phyloP scores from a whole-genome alignment of 2,888 invertebrate species.

The Eristalinus aeneus region DNA sequence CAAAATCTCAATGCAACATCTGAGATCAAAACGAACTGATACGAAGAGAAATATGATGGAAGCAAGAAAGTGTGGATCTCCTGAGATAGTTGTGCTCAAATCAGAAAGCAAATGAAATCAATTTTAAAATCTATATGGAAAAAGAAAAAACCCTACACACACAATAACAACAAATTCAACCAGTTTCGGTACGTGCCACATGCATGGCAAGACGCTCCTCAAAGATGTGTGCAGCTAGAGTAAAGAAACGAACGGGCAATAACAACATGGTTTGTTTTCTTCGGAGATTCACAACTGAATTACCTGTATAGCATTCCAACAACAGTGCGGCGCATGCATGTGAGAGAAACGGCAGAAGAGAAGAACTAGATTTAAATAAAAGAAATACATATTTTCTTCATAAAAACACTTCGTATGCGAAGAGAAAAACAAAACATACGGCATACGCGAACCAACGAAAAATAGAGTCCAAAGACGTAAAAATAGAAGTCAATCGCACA shows the following conservation, averaged over 20 bases:
- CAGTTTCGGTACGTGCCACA: not conserved
- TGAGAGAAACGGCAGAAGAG: slow-evolving; percentile 10
- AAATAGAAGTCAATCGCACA: slow-evolving; percentile 66
- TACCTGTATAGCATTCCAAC: slow-evolving; percentile 44
- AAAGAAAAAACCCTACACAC: slow-evolving; percentile 23
- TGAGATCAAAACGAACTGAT: slow-evolving; percentile 27
- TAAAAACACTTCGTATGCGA: slow-evolving; percentile 32
- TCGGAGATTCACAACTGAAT: slow-evolving; percentile 38
- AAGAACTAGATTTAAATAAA: slow-evolving; percentile 32
- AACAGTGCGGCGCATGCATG: slow-evolving; percentile 13
- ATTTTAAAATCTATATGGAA: slow-evolving; percentile 36
- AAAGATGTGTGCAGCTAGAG: slow-evolving; percentile 5
- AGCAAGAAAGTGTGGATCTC: slow-evolving; percentile 44
- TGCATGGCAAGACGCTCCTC: not conserved
- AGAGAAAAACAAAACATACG: slow-evolving; percentile 27
- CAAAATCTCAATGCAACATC: slow-evolving; percentile 11
- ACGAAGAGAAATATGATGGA: slow-evolving; percentile 22
- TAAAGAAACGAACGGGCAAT: not conserved
- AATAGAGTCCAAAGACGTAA: slow-evolving; percentile 51
- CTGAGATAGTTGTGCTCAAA: slow-evolving; percentile 30
- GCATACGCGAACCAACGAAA: slow-evolving; percentile 30
- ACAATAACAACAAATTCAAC: slow-evolving; percentile 8
- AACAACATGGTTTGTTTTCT: slow-evolving; percentile 21
- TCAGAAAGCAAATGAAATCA: slow-evolving; percentile 51
- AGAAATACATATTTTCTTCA: slow-evolving; percentile 14